Percentiles rank a stretch among this genome's conserved stretches.
phyloP scores from a whole-genome alignment of 2,888 invertebrate genomes.

The Dichetophora obliterata region DNA sequence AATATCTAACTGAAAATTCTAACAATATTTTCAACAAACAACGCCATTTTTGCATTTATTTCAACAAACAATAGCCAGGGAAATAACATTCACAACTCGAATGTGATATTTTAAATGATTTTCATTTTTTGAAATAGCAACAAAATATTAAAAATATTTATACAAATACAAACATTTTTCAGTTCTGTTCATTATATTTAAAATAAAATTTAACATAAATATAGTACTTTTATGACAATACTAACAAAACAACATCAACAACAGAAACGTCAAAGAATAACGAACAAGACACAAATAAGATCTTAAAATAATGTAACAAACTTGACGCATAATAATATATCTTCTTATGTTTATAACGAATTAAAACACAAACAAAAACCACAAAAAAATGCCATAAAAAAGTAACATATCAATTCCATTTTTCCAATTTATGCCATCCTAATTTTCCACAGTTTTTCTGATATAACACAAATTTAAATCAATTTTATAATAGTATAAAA shows the following conservation, averaged over 20 bases:
- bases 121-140: conserved; percentile 44
- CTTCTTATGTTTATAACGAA: not conserved
- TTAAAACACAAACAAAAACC: conserved; percentile 42
- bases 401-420: conserved; percentile 44
- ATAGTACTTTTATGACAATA: conserved; percentile 13
- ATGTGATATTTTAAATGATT: conserved; percentile 66
- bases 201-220: conserved; percentile 19
- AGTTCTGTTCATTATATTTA: conserved; percentile 26
- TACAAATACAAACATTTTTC: conserved; percentile 40
- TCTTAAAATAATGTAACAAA: conserved; percentile 13
- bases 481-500: conserved; percentile 40
- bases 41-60: conserved; percentile 63
- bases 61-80: conserved; percentile 68
- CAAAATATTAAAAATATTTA: conserved; percentile 40
- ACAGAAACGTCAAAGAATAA: not conserved
- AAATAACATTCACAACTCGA: conserved; percentile 69
- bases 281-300: conserved; percentile 7
- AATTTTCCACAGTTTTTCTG: conserved; percentile 54
- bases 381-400: not conserved
- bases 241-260: conserved; percentile 22
- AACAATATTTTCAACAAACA: conserved; percentile 46
- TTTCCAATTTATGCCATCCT: conserved; percentile 58
- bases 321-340: not conserved
- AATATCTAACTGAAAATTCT: conserved; percentile 48
- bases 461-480: not conserved